phyloP scores from a whole-genome alignment of 2,797 vertebrate species.

The Malacoctenus gilli region DNA sequence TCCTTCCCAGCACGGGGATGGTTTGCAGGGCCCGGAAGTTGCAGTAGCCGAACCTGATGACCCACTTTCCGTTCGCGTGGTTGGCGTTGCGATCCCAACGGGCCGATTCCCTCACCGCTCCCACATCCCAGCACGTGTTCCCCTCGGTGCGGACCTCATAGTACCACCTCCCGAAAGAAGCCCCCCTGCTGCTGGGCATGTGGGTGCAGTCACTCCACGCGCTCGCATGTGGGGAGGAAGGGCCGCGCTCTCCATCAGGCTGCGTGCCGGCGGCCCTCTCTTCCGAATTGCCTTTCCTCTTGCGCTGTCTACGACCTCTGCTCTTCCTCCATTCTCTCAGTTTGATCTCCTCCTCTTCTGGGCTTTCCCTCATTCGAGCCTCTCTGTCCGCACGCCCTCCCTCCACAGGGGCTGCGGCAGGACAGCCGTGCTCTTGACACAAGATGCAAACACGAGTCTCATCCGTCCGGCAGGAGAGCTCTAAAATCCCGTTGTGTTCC shows the following conservation, averaged over 20 bases:
- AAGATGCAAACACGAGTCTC: slow-evolving; percentile 31
- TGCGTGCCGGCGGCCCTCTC: neutral
- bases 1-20: neutral
- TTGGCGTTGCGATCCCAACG: neutral
- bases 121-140: slow-evolving; percentile 25
- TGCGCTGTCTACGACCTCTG: neutral
- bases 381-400: slow-evolving; percentile 28
- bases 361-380: slow-evolving; percentile 14
- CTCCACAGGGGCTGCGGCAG: slow-evolving; percentile 43
- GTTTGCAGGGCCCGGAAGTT: neutral
- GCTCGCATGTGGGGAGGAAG: neutral
- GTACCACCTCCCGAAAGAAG: slow-evolving; percentile 34
- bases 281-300: slow-evolving; percentile 7
- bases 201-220: neutral
- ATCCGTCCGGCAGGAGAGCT: slow-evolving; percentile 50
- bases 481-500: slow-evolving; percentile 51
- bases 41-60: slow-evolving; percentile 10
- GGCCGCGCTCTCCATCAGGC: neutral
- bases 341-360: slow-evolving; percentile 10
- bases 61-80: slow-evolving; percentile 31
- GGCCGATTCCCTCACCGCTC: slow-evolving; percentile 23
- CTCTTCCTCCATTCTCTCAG: slow-evolving; percentile 24
- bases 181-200: slow-evolving; percentile 17
- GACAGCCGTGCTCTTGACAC: slow-evolving; percentile 44
- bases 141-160: slow-evolving; percentile 25